Conservation (phyloP, 1,140 invertebrate genomes). For the Drosophila rufa region DNA sequence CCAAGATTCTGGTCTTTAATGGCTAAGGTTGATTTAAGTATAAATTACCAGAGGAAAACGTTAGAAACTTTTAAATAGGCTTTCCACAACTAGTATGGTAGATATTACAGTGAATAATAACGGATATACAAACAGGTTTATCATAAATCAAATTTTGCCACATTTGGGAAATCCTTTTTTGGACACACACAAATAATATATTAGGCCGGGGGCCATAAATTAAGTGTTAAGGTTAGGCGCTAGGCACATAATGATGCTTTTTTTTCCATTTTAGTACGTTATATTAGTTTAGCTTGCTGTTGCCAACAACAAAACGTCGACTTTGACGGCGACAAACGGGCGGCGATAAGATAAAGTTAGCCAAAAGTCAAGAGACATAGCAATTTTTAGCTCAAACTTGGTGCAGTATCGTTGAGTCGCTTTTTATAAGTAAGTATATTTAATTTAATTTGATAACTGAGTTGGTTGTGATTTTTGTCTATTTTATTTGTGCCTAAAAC, state of each 20-base stretch:
- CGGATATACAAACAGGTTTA: constrained; percentile 6
- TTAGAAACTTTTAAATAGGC: neutral
- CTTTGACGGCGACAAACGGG: constrained; percentile 20
- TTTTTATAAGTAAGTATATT: constrained; percentile 11
- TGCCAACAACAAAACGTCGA: constrained; percentile 24
- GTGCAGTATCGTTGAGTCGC: neutral
- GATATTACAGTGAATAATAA: neutral
- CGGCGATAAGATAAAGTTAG: constrained; percentile 61
- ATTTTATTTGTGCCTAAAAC: neutral
- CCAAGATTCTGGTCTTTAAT: neutral
- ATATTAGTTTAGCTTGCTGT: constrained; percentile 32
- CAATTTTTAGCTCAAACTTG: constrained; percentile 1
- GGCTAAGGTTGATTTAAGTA: neutral
- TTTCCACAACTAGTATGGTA: neutral
- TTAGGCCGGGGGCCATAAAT: constrained; percentile 23
- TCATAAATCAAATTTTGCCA: constrained; percentile 7
- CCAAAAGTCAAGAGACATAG: constrained; percentile 35
- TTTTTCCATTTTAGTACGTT: constrained; percentile 22
- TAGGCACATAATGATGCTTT: constrained; percentile 22
- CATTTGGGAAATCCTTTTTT: constrained; percentile 16
- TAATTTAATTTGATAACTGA: constrained; percentile 5
- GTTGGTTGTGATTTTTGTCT: neutral
- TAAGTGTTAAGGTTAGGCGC: constrained; percentile 36
- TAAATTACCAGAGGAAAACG: neutral
- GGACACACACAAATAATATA: constrained; percentile 28